Evolutionary conservation across 2,888 invertebrate species (phyloP), one percentile per base, ranked within the genome.

Genomic region (Apoderus coryli): DNA sequence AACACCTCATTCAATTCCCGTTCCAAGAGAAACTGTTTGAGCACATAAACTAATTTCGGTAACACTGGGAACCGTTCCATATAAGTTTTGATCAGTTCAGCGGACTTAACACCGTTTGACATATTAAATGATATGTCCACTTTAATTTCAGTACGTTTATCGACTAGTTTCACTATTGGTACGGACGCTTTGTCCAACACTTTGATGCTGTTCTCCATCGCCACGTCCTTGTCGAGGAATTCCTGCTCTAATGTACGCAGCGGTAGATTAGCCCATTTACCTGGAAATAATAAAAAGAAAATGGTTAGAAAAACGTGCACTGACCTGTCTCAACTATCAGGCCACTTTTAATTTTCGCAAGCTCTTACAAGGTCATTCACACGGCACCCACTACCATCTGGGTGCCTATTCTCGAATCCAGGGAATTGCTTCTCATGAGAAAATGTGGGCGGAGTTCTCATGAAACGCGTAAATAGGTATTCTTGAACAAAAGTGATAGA

Each of bases 51-150:
- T 54, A 98, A 67, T 51, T 92, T 92, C 31, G 86, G 79, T 45
- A 98, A 69, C 40, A 84, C 80, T 13, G 93, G 93, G 63, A 77
- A 96, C 47, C 75, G 72, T 36, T 75, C 70, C 57, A 90, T 84
- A 56, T 78, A 93, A 47, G 80, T 76, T 60, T 86, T 88, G 46
- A 96, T 95, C 41, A 95, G 74, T 60, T 90, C 85, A 6, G 93
- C 96, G 46, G 93, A 93, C 63, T 86, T 82, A 25, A 96, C 89
- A 35, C 95, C 95, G 61, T 90, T 93, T 59, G 78, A 84, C 84
- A 95, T 95, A 63, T 98, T 98, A 67, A 98, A 98, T 50, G 95
- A 93, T 57, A 98, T 96, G 65, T 98, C 98, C 50, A 90, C 92
- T 67, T 86, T 86, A 35, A 98, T 82, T 44, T 85, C 82, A 10